Evolutionary conservation across 1,140 invertebrate genomes (phyloP).

Genomic region (Drosophila lini): DNA sequence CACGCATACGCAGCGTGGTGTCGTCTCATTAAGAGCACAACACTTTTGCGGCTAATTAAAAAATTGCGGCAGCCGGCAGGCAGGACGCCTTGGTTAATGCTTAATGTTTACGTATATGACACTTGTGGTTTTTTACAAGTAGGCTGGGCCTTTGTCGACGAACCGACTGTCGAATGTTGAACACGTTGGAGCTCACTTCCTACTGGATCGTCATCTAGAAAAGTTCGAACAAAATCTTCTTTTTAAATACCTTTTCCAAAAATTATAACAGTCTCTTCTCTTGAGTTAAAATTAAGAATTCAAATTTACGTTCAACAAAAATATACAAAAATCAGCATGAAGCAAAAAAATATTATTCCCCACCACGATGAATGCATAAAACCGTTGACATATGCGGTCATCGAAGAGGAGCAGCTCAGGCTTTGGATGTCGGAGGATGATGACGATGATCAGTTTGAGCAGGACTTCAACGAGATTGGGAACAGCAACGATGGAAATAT

Average conservation of each 20-base stretch:
- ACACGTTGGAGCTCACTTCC: background rate
- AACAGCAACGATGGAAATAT: background rate
- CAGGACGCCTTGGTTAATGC: background rate
- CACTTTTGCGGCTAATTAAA: constrained; percentile 46
- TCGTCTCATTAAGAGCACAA: constrained; percentile 18
- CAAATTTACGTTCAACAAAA: background rate
- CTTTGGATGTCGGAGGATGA: background rate
- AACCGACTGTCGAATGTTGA: background rate
- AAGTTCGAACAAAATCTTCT: background rate
- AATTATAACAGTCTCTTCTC: background rate
- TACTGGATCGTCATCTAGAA: background rate
- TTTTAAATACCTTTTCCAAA: background rate
- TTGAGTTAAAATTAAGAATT: background rate
- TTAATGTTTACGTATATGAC: constrained; percentile 4
- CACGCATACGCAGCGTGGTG: constrained; percentile 22
- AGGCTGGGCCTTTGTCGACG: background rate
- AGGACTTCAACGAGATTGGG: background rate
- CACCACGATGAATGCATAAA: background rate
- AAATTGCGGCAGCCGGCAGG: background rate
- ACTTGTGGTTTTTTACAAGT: constrained; percentile 14
- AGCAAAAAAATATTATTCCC: background rate
- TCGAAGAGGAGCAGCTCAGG: background rate
- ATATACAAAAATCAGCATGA: background rate
- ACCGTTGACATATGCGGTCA: background rate
- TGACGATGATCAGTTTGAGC: background rate